Conservation (phyloP, 2,888 invertebrate species). For the Melolontha melolontha region DNA sequence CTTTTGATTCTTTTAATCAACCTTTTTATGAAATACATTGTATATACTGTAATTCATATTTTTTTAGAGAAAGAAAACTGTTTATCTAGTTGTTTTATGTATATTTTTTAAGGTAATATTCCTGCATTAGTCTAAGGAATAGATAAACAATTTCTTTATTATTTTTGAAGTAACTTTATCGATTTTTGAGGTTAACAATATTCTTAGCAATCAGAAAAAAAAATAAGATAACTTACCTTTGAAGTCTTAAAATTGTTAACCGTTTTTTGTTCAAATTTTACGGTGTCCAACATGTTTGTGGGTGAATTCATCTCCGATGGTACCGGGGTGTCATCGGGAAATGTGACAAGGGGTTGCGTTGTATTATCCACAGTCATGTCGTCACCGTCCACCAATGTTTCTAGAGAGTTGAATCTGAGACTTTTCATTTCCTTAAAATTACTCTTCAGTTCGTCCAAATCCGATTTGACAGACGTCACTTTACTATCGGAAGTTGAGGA, state of each 20-base stretch:
- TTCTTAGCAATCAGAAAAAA: neutral
- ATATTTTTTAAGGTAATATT: too few species aligned
- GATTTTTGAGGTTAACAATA: too few species aligned
- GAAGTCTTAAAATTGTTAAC: constrained; percentile 83
- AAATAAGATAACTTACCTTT: constrained; percentile 67
- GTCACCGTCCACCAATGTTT: constrained; percentile 81
- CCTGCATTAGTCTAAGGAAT: too few species aligned
- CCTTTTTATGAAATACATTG: too few species aligned
- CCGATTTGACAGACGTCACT: constrained; percentile 81
- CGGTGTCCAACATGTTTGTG: constrained; percentile 68
- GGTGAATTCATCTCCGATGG: constrained; percentile 67
- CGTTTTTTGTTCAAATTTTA: constrained; percentile 87
- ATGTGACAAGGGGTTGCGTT: constrained; percentile 80
- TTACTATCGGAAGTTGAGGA: constrained; percentile 77
- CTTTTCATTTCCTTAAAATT: constrained; percentile 91
- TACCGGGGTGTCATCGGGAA: constrained; percentile 83
- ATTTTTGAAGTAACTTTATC: too few species aligned
- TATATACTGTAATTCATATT: too few species aligned
- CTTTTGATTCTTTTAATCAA: too few species aligned
- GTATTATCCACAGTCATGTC: constrained; percentile 65
- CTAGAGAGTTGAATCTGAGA: constrained; percentile 68
- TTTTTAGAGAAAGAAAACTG: too few species aligned
- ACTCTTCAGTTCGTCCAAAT: constrained; percentile 82
- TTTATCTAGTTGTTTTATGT: too few species aligned
- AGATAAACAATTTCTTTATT: too few species aligned